Evolutionary conservation across 2,888 invertebrate species (phyloP), one percentile per base, ranked within the genome.

Genomic region (Cryptocheilus praepositus): DNA sequence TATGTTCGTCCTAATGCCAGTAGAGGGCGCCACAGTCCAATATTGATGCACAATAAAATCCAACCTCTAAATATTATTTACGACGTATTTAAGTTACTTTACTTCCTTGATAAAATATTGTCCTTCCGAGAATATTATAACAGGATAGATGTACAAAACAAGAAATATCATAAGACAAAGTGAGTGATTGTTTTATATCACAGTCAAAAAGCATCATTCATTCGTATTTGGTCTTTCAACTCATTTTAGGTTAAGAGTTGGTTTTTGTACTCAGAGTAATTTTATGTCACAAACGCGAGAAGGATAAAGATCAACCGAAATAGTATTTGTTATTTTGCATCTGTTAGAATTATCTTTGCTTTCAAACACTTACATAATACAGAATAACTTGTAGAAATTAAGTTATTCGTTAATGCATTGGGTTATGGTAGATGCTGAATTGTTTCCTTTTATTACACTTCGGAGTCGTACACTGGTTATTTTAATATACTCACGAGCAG

Each of bases 81-180:
- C 45, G 16, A 11, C 13, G 19, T 59, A 22, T 22, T 28, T 22
- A 51, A 22, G 13, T 46, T 25, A 49, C 49, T 3, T 45, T 46
- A 28, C 21, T n/a, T 19, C 4, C 25, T 5, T 25, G 2, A 5
- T 2, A 25, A 25, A 3, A 44, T 7, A n/a, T 49, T 49, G 51
- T 25, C 13, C n/a, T 58, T 46, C 1, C 18, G n/a, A 51, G 11
- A 55, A 25, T 8, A 55, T 21, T 21, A 67, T 0, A 44, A 49
- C 3, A 36, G 1, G 2, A 57, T 62, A 64, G 57, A 74, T 74
- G 74, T 60, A 59, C 62, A 69, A 61, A 49, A 45, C 63, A 15
- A 0, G 15, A n/a, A 21, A 28, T 61, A 43, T 61, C 3, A 11
- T 73, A 51, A 8, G 8, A 51, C 57, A 64, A 52, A 59, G 73